Conservation (phyloP, 92 coral and sea anemone genomes). For the Pocillopora meandrina region DNA sequence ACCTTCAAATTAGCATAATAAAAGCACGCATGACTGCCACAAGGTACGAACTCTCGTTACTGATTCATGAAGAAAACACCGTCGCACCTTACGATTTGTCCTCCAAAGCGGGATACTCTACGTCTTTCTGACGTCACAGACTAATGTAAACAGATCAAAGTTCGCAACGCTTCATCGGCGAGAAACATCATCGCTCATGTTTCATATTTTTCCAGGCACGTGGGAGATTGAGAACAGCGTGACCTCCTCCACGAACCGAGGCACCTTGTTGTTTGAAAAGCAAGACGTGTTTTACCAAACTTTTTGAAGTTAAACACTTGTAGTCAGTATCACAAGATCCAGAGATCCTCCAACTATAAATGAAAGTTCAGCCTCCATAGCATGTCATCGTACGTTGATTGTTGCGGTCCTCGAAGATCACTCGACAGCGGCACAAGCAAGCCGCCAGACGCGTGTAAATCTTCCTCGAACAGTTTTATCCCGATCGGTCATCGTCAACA, state of each 20-base stretch:
- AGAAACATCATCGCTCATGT: conserved; percentile 14
- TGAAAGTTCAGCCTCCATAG: not conserved
- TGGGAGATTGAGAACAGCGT: not conserved
- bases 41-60: not conserved
- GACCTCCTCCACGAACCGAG: not conserved
- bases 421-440: conserved; percentile 11
- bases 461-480: conserved; percentile 5
- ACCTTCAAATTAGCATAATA: not conserved
- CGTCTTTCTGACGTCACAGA: not conserved
- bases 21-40: not conserved
- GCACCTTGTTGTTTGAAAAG: not conserved
- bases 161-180: conserved; percentile 40
- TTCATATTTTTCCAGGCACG: conserved; percentile 14
- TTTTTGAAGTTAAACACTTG: too few relatives aligned
- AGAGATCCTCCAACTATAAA: not conserved
- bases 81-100: not conserved
- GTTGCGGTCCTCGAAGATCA: conserved; percentile 11
- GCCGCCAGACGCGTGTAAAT: not conserved
- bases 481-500: not conserved
- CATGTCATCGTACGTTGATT: conserved; percentile 10
- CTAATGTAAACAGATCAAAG: conserved; percentile 22
- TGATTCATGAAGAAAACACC: not conserved
- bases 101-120: not conserved
- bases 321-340: not conserved
- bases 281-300: not conserved